Evolutionary conservation across 2,888 invertebrate species (phyloP), one percentile per base, ranked within the genome.

Genomic region (Tenthredo livida): DNA sequence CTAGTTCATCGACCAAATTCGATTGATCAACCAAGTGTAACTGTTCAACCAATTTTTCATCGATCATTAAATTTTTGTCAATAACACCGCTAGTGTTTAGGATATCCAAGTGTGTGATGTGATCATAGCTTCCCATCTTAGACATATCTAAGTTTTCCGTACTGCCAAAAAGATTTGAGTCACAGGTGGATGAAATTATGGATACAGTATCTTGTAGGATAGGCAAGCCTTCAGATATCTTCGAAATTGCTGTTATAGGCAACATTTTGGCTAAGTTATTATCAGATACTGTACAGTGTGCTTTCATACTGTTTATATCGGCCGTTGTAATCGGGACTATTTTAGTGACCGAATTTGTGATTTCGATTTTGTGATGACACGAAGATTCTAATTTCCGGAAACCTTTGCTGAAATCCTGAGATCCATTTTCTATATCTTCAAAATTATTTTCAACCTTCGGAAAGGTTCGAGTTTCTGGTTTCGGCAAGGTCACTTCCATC

Each of bases 21-120:
- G 92, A 89, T 86, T 92, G 92, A 85, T 93, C 92, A 4, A 91
- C 92, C 15, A 92, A 87, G 85, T 92, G 91, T 73, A 93, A 84
- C 7, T 92, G 92, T 72, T 93, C 92, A 2, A 91, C 92, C 65
- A 93, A 87, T 84, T 93, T 93, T n/a, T 92, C 92, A 43, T 93
- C 92, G 33, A 93, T 92, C 86, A 92, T 89, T 65, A 92, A 88
- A 85, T 91, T 91, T 43, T 91, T 91, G 84, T 91, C 92, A 40
- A 91, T 91, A 0, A 90, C 91, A 0, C 91, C 90, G 65, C 90
- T 91, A 4, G 89, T 90, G 85, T 90, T 91, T n/a, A 92, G 87
- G 85, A 92, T 92, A 85, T 92, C 92, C 85, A 92, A 88, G 85
- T 92, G 92, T 10, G 90, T 88, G 37, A 92, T 92, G 77, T 92